phyloP scores from a whole-genome alignment of 2,888 invertebrate genomes.

The Parelbella ahira region DNA sequence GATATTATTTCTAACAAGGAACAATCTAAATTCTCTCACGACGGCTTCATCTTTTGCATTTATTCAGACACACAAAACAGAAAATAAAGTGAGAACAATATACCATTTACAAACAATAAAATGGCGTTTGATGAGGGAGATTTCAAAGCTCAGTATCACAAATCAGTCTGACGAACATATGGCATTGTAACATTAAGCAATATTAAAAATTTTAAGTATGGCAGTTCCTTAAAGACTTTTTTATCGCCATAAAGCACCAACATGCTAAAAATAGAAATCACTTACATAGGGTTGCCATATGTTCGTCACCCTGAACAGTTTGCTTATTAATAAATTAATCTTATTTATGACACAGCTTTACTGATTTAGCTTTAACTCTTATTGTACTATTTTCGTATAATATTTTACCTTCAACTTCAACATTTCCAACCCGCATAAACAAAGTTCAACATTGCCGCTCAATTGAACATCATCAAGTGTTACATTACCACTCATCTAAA shows the following conservation, averaged over 20 bases:
- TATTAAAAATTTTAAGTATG: slow-evolving; percentile 2
- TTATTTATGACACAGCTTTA: slow-evolving; percentile 5
- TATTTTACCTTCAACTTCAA: slow-evolving; percentile 4
- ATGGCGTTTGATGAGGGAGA: no score
- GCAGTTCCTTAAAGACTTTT: slow-evolving; percentile 4
- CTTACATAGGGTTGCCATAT: not conserved
- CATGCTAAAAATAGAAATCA: slow-evolving; percentile 8
- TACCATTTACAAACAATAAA: no score
- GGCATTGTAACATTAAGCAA: not conserved
- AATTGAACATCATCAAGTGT: slow-evolving; percentile 17
- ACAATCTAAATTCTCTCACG: no score
- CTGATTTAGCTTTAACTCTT: not conserved
- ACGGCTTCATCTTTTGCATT: no score
- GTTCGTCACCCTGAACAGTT: slow-evolving; percentile 8
- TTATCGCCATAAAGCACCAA: slow-evolving; percentile 10
- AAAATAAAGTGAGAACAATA: no score
- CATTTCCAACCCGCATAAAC: not conserved
- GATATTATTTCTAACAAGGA: no score
- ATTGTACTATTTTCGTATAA: slow-evolving; percentile 11
- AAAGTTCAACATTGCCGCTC: no score
- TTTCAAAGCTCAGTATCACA: slow-evolving; percentile 9
- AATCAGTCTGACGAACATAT: slow-evolving; percentile 1
- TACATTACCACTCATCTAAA: not conserved
- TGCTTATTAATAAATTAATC: slow-evolving; percentile 11
- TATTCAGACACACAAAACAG: no score